These are phyloP conservation scores for Climacteris rufus DNA, from an alignment of 2,113 vertebrate genomes.

Conservation along the genomic window DNA sequence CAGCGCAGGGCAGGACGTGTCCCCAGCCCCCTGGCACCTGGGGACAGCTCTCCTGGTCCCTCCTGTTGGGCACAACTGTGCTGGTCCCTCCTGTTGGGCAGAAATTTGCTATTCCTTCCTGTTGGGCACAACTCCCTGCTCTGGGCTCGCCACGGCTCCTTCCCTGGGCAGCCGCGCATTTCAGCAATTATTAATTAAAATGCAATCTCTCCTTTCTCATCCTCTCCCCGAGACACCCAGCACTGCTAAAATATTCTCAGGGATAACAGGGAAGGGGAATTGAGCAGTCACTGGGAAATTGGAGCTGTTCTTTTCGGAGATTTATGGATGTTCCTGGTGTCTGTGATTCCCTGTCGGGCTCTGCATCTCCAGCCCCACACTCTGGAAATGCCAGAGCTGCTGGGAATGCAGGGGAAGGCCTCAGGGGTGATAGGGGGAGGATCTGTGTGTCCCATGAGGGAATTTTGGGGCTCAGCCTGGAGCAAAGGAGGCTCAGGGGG, in stretches of 20 bases:
- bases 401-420: not conserved
- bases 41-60: accelerated
- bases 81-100: not conserved
- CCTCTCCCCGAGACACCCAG: not conserved
- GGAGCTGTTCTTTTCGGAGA: not conserved
- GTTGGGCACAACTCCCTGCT: not conserved
- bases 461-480: not conserved
- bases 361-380: not conserved
- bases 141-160: not conserved
- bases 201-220: not conserved
- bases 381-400: not conserved
- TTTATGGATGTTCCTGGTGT: not conserved
- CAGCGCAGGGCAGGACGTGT: not conserved
- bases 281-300: not conserved
- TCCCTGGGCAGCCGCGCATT: not conserved
- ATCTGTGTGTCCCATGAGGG: not conserved
- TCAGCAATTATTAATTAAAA: slow-evolving; percentile 38
- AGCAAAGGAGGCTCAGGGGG: not conserved
- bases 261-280: not conserved
- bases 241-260: slow-evolving; percentile 14
- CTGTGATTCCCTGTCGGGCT: not conserved
- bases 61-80: not conserved
- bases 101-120: too few relatives aligned
- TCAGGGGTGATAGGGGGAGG: not conserved
- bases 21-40: not conserved